Evolutionary conservation across 2,797 vertebrate species (phyloP).

Genomic region (Chloroceryle amazona): DNA sequence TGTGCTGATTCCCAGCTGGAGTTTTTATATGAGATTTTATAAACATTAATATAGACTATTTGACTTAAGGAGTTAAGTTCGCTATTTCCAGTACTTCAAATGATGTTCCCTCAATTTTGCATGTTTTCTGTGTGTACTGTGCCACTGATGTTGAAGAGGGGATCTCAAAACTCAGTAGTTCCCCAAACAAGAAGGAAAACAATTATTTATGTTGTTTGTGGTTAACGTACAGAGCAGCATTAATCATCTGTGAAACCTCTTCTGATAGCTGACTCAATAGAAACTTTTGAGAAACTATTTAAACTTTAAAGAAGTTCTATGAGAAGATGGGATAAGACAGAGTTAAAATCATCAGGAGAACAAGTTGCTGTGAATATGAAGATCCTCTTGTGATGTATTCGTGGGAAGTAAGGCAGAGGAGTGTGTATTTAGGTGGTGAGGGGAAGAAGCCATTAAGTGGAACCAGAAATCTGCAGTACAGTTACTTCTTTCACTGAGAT

Average conservation of each 20-base stretch:
- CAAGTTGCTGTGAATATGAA: not conserved
- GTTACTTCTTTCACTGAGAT: not conserved
- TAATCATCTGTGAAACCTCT: slow-evolving; percentile 17
- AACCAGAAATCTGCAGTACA: slow-evolving; percentile 2
- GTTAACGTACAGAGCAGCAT: slow-evolving; percentile 27
- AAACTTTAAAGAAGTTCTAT: not conserved
- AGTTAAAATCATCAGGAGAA: not conserved
- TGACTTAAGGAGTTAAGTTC: not conserved
- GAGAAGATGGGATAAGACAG: not conserved
- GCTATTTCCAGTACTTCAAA: not conserved
- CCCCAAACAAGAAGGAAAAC: slow-evolving; percentile 1
- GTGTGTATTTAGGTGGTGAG: not conserved
- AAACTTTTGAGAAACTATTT: not conserved
- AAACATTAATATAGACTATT: not conserved
- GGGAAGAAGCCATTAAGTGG: not conserved
- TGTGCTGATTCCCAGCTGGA: not conserved
- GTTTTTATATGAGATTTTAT: not conserved
- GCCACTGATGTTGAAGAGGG: not conserved
- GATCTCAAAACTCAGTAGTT: not conserved
- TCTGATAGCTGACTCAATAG: not conserved
- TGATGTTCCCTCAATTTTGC: not conserved
- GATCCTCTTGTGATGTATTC: not conserved
- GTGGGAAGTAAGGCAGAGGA: not conserved
- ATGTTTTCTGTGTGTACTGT: not conserved
- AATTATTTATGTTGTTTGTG: slow-evolving; percentile 31